Conservation (phyloP, 2,797 vertebrate genomes). For the Carduelis carduelis region DNA sequence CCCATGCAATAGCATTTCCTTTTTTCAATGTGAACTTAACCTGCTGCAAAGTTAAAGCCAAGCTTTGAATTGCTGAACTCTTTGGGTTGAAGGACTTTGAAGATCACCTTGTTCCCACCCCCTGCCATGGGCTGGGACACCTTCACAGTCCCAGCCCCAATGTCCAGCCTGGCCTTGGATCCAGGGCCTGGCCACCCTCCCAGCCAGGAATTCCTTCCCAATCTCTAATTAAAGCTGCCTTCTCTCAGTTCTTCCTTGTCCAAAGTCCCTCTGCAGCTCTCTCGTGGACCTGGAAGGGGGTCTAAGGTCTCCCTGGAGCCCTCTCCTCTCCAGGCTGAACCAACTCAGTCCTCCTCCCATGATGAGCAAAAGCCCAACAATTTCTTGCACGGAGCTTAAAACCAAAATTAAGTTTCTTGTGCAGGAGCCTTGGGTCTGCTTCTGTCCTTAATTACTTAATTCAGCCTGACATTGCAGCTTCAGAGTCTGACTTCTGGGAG, state of each 20-base stretch:
- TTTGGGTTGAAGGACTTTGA: background rate
- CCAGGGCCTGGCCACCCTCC: fast-evolving
- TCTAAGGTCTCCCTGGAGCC: background rate
- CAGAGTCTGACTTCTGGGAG: background rate
- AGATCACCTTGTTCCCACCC: background rate
- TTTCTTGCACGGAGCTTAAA: background rate
- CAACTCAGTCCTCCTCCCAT: background rate
- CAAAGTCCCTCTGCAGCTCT: background rate
- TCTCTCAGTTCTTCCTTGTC: background rate
- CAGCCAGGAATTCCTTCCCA: background rate
- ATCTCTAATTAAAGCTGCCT: background rate
- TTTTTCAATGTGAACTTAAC: background rate
- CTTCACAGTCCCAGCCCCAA: fast-evolving
- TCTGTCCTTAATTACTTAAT: background rate
- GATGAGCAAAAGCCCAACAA: background rate
- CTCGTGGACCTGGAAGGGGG: background rate
- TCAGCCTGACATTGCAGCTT: background rate
- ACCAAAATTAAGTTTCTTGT: background rate
- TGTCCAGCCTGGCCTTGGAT: background rate
- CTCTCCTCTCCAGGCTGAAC: background rate
- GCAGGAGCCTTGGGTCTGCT: background rate
- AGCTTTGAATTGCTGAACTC: background rate
- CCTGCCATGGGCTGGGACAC: background rate
- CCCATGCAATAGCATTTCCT: background rate
- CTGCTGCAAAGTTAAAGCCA: background rate